phyloP scores from a whole-genome alignment of 2,888 invertebrate genomes.

The Cosmia trapezina region DNA sequence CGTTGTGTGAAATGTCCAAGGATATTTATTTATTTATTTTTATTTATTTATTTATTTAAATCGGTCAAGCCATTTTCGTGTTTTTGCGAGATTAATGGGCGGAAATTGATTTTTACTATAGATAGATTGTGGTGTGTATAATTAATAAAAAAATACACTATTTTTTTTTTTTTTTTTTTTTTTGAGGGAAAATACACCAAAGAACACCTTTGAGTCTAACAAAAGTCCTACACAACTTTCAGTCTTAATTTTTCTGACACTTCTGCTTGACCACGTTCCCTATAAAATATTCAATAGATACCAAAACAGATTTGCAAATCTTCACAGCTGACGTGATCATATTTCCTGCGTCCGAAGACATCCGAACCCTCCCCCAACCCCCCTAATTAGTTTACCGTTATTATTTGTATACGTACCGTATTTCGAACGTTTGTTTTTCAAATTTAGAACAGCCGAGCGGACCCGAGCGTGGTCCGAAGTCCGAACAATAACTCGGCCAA shows the following conservation, averaged over 20 bases:
- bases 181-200: too few species aligned
- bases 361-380: slow-evolving; percentile 40
- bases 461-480: slow-evolving; percentile 68
- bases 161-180: too few species aligned
- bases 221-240: not conserved
- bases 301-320: slow-evolving; percentile 39
- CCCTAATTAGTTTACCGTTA: slow-evolving; percentile 77
- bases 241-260: not conserved
- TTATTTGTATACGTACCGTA: slow-evolving; percentile 71
- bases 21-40: too few species aligned
- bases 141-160: too few species aligned
- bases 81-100: too few species aligned
- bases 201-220: not conserved
- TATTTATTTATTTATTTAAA: too few species aligned
- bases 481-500: slow-evolving; percentile 88
- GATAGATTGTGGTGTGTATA: too few species aligned
- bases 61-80: too few species aligned
- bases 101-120: too few species aligned
- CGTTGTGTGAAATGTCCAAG: too few species aligned
- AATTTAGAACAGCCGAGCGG: slow-evolving; percentile 79
- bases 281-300: slow-evolving; percentile 34
- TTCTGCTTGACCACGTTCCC: slow-evolving; percentile 2
- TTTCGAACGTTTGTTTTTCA: slow-evolving; percentile 85
- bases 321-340: slow-evolving; percentile 39
- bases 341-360: slow-evolving; percentile 31